These are phyloP conservation scores for Chirona hameri DNA, from an alignment of 2,888 invertebrate species.

Conservation along the genomic window DNA sequence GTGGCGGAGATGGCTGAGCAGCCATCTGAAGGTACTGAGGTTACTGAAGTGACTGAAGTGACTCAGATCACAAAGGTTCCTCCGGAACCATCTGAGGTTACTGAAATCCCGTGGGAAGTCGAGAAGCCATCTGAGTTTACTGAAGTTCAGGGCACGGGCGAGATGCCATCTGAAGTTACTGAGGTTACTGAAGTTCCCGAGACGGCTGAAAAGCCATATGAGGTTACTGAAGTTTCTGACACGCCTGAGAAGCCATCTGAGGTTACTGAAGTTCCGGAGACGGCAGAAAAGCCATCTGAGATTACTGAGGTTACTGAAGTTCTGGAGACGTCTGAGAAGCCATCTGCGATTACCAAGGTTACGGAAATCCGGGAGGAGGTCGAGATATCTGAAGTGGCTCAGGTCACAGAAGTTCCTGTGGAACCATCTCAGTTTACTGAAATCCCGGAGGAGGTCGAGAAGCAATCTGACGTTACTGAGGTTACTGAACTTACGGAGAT, in stretches of 20 bases:
- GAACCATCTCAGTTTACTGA: neutral
- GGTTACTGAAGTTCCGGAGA: too few relatives aligned
- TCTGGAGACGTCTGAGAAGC: neutral
- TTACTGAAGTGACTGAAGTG: neutral
- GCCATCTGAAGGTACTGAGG: neutral
- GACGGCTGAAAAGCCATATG: neutral
- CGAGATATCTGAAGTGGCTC: neutral
- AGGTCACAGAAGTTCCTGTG: too few relatives aligned
- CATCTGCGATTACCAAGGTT: neutral
- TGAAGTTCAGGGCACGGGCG: neutral
- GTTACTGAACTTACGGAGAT: neutral
- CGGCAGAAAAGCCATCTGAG: neutral
- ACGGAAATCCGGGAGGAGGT: neutral
- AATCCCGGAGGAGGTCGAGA: too few relatives aligned
- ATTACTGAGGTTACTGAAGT: neutral
- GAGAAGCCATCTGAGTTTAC: neutral
- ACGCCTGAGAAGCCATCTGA: neutral
- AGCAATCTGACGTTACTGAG: too few relatives aligned
- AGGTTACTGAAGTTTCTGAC: slow-evolving; percentile 12
- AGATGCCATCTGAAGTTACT: neutral
- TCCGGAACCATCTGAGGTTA: slow-evolving; percentile 29
- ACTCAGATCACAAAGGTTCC: neutral
- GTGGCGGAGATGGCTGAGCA: too few relatives aligned
- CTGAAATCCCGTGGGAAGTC: neutral
- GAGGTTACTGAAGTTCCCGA: neutral